Conservation (phyloP, 2,888 invertebrate species). For the Eugnorisma glareosa region DNA sequence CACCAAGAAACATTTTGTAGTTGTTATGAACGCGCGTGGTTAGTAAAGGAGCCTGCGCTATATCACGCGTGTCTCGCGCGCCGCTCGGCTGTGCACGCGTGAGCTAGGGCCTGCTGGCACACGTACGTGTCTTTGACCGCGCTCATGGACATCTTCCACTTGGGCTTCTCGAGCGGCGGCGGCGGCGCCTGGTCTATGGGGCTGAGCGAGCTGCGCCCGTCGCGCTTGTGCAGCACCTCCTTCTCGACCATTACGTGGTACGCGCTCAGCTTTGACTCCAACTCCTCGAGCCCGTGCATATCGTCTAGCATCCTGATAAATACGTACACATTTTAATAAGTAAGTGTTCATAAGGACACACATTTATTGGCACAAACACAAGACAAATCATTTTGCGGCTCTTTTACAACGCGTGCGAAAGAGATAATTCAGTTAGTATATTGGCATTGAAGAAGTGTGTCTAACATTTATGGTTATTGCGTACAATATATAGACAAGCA, state of each 20-base stretch:
- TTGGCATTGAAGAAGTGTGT: slow-evolving; percentile 13
- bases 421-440: slow-evolving; percentile 40
- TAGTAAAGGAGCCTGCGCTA: slow-evolving; percentile 25
- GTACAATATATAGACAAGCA: slow-evolving; percentile 51
- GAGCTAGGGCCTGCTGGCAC: slow-evolving; percentile 37
- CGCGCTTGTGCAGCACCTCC: slow-evolving; percentile 88
- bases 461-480: slow-evolving; percentile 50
- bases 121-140: slow-evolving; percentile 89
- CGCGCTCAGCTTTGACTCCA: slow-evolving; percentile 94
- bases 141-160: slow-evolving; percentile 94
- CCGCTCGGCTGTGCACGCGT: slow-evolving; percentile 2
- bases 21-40: slow-evolving; percentile 4
- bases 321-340: slow-evolving; percentile 66
- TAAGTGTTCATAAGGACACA: slow-evolving; percentile 43
- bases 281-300: slow-evolving; percentile 93
- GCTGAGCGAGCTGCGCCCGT: slow-evolving; percentile 81
- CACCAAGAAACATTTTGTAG: slow-evolving; percentile 7
- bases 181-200: slow-evolving; percentile 87
- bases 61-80: slow-evolving; percentile 38
- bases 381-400: slow-evolving; percentile 29
- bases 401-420: slow-evolving; percentile 20
- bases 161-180: slow-evolving; percentile 89
- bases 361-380: slow-evolving; percentile 40
- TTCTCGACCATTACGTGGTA: slow-evolving; percentile 95
- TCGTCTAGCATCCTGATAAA: slow-evolving; percentile 91